Conservation (phyloP, 1,140 invertebrate species). For the Trigoniulus corallinus region DNA sequence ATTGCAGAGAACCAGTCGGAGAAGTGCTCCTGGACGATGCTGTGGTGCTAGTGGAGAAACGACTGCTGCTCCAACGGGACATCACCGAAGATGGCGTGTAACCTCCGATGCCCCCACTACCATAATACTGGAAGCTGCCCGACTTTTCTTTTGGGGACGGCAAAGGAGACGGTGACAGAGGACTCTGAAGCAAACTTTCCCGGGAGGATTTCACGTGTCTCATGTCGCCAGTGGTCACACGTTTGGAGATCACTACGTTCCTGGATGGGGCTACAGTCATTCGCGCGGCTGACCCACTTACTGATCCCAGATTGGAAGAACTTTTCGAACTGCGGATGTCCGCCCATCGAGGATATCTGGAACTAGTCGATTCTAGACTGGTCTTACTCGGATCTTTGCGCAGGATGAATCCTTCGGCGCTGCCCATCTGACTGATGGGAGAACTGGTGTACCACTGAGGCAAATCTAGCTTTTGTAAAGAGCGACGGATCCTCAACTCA, state of each 20-base stretch:
- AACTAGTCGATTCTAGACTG: background rate
- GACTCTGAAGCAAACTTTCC: constrained; percentile 16
- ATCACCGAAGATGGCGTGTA: too few species aligned
- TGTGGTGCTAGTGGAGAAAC: constrained; percentile 51
- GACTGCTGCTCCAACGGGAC: constrained; percentile 66
- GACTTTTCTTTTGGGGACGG: too few species aligned
- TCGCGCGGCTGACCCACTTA: constrained; percentile 9
- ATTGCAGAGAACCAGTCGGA: constrained; percentile 42
- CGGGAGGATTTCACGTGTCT: constrained; percentile 15
- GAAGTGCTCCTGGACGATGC: constrained; percentile 31
- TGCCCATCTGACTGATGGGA: constrained; percentile 22
- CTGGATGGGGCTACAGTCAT: background rate
- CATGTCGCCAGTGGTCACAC: constrained; percentile 12
- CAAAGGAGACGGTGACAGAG: background rate
- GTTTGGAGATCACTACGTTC: background rate
- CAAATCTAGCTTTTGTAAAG: constrained; percentile 76
- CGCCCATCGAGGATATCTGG: constrained; percentile 30
- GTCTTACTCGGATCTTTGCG: background rate
- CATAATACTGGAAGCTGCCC: too few species aligned
- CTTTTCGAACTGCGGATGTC: constrained; percentile 10
- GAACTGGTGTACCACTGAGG: constrained; percentile 87
- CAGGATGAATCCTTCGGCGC: too few species aligned
- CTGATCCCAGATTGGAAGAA: too few species aligned
- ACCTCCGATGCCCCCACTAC: too few species aligned
- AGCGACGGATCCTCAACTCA: constrained; percentile 31